Conservation (phyloP, 2,888 invertebrate genomes). For the Drosophila antonietae region DNA sequence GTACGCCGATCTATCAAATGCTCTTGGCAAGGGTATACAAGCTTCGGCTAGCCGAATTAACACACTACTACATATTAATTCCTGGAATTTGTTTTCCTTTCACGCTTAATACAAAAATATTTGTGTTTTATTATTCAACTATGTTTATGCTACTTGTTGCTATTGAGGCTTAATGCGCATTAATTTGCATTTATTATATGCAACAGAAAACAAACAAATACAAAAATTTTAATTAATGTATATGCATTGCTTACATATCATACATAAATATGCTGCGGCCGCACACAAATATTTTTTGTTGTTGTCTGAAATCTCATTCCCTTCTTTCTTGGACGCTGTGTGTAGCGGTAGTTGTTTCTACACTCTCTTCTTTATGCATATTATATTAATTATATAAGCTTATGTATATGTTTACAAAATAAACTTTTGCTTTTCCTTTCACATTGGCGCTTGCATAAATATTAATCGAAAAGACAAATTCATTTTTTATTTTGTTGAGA, state of each 20-base stretch:
- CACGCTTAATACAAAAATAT: slow-evolving; percentile 40
- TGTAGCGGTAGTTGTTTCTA: slow-evolving; percentile 31
- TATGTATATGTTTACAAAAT: slow-evolving; percentile 70
- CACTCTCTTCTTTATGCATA: slow-evolving; percentile 44
- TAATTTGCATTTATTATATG: slow-evolving; percentile 17
- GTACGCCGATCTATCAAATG: slow-evolving; percentile 3
- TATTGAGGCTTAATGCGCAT: slow-evolving; percentile 24
- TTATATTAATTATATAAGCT: slow-evolving; percentile 36
- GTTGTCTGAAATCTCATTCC: slow-evolving; percentile 5
- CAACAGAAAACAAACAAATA: slow-evolving; percentile 13
- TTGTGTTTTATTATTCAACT: slow-evolving; percentile 20
- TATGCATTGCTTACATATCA: slow-evolving; percentile 9
- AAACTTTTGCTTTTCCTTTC: slow-evolving; percentile 70
- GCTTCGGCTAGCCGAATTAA: slow-evolving; percentile 36
- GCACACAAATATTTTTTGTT: slow-evolving; percentile 1
- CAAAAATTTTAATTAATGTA: slow-evolving; percentile 8
- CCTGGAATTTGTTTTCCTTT: slow-evolving; percentile 9
- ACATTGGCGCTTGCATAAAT: slow-evolving; percentile 75
- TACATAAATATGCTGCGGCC: slow-evolving; percentile 4
- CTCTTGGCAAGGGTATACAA: slow-evolving; percentile 29
- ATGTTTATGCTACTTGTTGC: slow-evolving; percentile 13
- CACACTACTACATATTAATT: not conserved
- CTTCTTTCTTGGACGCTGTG: slow-evolving; percentile 44
- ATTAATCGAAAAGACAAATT: slow-evolving; percentile 67
- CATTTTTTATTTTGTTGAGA: slow-evolving; percentile 46